A percentile compares a stretch with the other conserved stretches of the same genome.
Evolutionary conservation across 2,113 vertebrate genomes (phyloP).

Genomic region (Vulpes lagopus): DNA sequence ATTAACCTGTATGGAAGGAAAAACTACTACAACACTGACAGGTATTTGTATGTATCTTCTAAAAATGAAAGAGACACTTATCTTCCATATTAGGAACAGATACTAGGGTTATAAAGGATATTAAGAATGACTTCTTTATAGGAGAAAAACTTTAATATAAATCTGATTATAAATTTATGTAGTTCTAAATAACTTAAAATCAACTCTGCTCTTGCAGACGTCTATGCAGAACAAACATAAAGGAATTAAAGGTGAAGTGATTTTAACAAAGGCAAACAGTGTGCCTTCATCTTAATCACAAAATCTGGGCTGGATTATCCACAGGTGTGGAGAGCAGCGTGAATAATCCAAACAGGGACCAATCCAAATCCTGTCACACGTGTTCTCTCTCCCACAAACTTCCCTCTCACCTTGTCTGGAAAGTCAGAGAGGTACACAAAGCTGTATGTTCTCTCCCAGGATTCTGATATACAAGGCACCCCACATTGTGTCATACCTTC

Average conservation of each 20-base stretch:
- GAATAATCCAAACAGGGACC: background rate
- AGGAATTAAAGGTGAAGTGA: background rate
- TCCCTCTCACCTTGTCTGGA: background rate
- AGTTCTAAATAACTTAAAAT: conserved; percentile 47
- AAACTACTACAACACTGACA: background rate
- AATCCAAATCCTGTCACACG: background rate
- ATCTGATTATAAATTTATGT: conserved; percentile 5
- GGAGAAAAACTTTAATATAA: background rate
- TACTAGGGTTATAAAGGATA: conserved; percentile 4
- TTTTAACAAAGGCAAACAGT: background rate
- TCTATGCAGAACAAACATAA: background rate
- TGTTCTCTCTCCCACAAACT: background rate
- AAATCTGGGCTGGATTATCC: background rate
- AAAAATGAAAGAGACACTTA: conserved; percentile 46
- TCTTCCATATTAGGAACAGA: background rate
- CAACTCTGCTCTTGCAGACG: background rate
- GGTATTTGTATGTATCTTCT: background rate
- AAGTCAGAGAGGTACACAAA: background rate
- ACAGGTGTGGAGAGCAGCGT: background rate
- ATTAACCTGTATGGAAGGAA: background rate
- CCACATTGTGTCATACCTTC: background rate
- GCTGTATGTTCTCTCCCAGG: background rate
- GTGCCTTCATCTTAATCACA: background rate
- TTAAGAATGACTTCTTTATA: conserved; percentile 37
- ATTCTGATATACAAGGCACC: background rate